Base-by-base conservation (phyloP, 2,888 invertebrate species). In the Pterostichus niger region DNA sequence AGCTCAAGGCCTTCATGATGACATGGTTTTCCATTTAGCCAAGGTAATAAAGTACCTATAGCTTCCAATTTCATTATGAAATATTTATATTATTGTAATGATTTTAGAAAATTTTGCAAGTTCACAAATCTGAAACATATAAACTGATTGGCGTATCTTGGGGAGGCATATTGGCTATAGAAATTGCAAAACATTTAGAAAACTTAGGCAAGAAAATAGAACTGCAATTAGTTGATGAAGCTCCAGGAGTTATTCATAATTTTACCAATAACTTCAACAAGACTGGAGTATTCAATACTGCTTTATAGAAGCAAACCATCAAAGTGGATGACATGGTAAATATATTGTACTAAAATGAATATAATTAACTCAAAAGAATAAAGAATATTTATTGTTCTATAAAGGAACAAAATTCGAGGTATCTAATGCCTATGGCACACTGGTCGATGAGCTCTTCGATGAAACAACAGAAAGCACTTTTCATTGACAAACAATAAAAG, bases 131-230 rank as follows among this genome's bases (percentile, higher is more conserved):
- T 13, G 92, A 93, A 44, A 92, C 93, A 0, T 98, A 95, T 90
- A 93, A 94, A 85, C 89, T 99, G 0, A 93, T 96, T 11, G 98
- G 97, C 0, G 97, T 98, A 90, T 98, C 98, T 15, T 98, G 94
- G 88, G 99, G 99, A 77, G 92, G 96, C 0, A 90, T 95, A 17
- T 91, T 98, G 15, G 94, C 96, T 0, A 91, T 98, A 78, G 96
- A 98, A 89, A 91, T 99, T 84, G 95, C 95, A 0, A 91, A 93
- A 52, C 92, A 93, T 87, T 90, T 98, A 40, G 96, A 97, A 88
- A 91, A 90, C 13, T 90, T 92, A 85, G 94, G 94, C 85, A 91
- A 91, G 75, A 91, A 88, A 44, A 94, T 95, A 4, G 91, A 93
- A 82, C 87, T 96, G 1, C 92, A 95, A 87, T 92, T 98, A 33